A percentile compares a stretch with the other conserved stretches of the same genome.
These are phyloP conservation scores for Gambusia holbrooki DNA, from an alignment of 2,113 vertebrate genomes.

Conservation along the genomic window DNA sequence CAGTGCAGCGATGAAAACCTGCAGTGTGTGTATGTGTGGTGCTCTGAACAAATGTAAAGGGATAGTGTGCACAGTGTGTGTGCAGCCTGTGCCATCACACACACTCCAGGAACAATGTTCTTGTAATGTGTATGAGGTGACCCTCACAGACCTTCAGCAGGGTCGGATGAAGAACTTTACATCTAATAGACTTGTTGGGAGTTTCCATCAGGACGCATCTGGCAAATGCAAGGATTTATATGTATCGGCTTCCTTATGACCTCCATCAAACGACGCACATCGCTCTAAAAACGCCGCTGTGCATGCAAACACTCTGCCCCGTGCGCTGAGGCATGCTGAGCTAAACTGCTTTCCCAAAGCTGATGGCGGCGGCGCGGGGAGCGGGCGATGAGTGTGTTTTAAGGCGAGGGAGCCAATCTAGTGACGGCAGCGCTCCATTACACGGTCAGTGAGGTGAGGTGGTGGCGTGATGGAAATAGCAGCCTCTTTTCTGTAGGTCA, in stretches of 20 bases:
- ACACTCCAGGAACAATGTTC: neutral
- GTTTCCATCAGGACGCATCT: slow-evolving; percentile 32
- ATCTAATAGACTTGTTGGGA: slow-evolving; percentile 28
- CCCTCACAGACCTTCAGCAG: slow-evolving; percentile 10
- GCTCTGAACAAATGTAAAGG: neutral
- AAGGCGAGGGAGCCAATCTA: slow-evolving; percentile 65
- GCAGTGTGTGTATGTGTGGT: neutral
- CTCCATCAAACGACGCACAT: slow-evolving; percentile 30
- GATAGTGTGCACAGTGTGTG: neutral
- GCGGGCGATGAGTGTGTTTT: slow-evolving; percentile 52
- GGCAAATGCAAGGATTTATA: slow-evolving; percentile 27
- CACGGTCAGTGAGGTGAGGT: slow-evolving; percentile 67
- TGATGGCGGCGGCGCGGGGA: neutral
- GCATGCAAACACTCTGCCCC: slow-evolving; percentile 47
- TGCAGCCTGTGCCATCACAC: neutral
- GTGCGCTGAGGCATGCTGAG: slow-evolving; percentile 7
- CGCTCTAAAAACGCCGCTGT: slow-evolving; percentile 29
- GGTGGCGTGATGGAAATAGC: slow-evolving; percentile 64
- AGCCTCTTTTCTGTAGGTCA: slow-evolving; percentile 63
- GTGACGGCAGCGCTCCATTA: slow-evolving; percentile 65
- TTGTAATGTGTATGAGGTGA: slow-evolving; percentile 12
- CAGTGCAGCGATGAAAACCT: neutral
- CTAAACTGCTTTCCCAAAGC: slow-evolving; percentile 45
- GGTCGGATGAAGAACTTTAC: neutral
- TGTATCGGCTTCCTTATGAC: slow-evolving; percentile 30